Evolutionary conservation across 2,888 invertebrate genomes (phyloP).

Genomic region (Andrena flavipes): DNA sequence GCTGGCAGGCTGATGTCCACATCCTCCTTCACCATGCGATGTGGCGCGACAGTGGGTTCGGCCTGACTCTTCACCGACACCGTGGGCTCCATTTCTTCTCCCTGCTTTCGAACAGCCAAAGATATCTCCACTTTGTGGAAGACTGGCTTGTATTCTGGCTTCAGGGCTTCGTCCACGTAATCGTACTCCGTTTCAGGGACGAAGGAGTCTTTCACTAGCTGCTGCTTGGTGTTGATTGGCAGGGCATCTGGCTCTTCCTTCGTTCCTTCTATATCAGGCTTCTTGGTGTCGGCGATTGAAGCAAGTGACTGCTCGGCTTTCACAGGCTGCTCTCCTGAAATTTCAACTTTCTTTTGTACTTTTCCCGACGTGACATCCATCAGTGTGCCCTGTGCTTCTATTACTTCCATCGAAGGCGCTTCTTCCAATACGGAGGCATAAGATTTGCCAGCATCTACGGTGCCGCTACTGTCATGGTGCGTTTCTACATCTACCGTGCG

Average conservation of each 20-base stretch:
- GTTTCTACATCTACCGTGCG: constrained; percentile 83
- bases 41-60: constrained; percentile 70
- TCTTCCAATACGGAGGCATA: constrained; percentile 65
- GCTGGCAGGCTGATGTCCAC: constrained; percentile 79
- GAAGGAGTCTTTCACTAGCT: constrained; percentile 51
- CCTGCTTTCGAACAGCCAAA: constrained; percentile 77
- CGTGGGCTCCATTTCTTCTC: constrained; percentile 69
- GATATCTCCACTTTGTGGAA: constrained; percentile 80
- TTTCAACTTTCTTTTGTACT: constrained; percentile 75
- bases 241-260: background rate
- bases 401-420: constrained; percentile 62
- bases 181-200: constrained; percentile 36
- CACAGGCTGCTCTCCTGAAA: constrained; percentile 33
- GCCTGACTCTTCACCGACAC: constrained; percentile 78
- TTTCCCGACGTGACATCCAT: constrained; percentile 55
- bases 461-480: constrained; percentile 81
- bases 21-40: constrained; percentile 77
- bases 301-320: background rate
- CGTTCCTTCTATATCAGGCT: background rate
- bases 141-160: constrained; percentile 70
- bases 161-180: constrained; percentile 59
- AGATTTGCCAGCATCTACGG: constrained; percentile 77
- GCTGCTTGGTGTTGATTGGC: constrained; percentile 39
- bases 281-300: background rate
- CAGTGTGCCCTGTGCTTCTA: background rate